Evolutionary conservation across 2,888 invertebrate genomes (phyloP).

Genomic region (Andricus quercusramuli): DNA sequence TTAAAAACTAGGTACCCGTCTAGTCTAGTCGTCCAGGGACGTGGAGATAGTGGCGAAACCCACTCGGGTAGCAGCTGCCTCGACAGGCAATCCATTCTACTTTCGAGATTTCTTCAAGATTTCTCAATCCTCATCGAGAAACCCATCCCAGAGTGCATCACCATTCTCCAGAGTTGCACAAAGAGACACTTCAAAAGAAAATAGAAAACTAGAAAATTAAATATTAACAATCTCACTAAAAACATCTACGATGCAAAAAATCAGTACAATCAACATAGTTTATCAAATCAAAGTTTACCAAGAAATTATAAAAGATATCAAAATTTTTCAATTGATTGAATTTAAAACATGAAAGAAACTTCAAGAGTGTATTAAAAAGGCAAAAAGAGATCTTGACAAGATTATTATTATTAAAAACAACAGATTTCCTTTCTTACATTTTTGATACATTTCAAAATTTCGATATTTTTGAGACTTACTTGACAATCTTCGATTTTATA

Average conservation of each 20-base stretch:
- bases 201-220: background rate
- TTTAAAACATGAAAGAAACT: too few relatives aligned
- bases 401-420: background rate
- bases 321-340: too few relatives aligned
- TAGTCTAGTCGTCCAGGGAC: conserved; percentile 37
- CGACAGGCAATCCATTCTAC: conserved; percentile 24
- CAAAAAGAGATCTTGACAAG: too few relatives aligned
- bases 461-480: too few relatives aligned
- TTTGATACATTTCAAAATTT: too few relatives aligned
- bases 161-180: background rate
- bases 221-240: background rate
- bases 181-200: background rate
- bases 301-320: too few relatives aligned
- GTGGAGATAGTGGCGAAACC: conserved; percentile 22
- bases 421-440: too few relatives aligned
- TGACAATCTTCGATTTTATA: too few relatives aligned
- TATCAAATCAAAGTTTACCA: too few relatives aligned
- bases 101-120: conserved; percentile 40
- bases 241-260: too few relatives aligned
- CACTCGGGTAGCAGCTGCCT: conserved; percentile 51
- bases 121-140: conserved; percentile 7
- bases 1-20: conserved; percentile 54
- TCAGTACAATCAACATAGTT: too few relatives aligned
- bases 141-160: background rate
- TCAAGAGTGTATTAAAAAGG: too few relatives aligned